Evolutionary conservation across 2,113 vertebrate species (phyloP), one percentile per base, ranked within the genome.

Genomic region (Dipodomys stephensi): DNA sequence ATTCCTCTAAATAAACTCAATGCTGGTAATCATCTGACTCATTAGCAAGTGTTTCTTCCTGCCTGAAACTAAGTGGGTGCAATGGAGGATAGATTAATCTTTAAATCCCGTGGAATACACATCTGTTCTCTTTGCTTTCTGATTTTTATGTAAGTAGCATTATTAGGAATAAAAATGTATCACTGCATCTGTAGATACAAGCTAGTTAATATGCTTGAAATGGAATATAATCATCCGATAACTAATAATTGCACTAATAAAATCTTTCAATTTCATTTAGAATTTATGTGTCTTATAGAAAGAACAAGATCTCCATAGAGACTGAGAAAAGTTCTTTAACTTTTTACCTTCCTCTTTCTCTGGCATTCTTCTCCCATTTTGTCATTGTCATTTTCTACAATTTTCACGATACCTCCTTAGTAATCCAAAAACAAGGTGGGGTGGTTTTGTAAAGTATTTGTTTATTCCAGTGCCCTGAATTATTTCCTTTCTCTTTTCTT

Each of bases 11-110:
- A 95, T 49, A 88, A 88, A 81, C 77, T 91, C 78, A 93, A 13
- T 93, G 23, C 93, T 94, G 95, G 67, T 7, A 97, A 94, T 96
- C 95, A 96, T 94, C 90, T 94, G 95, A 97, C 92, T 96, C 93
- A 95, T 96, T 97, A 97, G 86, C 86, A 96, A 95, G 87, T 78
- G 95, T 87, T 80, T 93, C 81, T 95, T 97, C 92, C 92, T 95
- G 35, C 53, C 83, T 89, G 96, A 94, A 9, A 93, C 97, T 96
- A 91, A 92, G 32, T 88, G n/a, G 53, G 39, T 9, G 86, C 97
- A 97, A 65, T 88, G 92, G 30, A 90, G 65, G 96, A 88, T 94
- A 95, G 27, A 95, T 5, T 78, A 87, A 95, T 46, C 35, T 96
- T 97, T 84, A 85, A 85, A 92, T 88, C 77, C 44, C 1, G 0